Base-by-base conservation (phyloP, 2,797 vertebrate species). In the Tenualosa ilisha region DNA sequence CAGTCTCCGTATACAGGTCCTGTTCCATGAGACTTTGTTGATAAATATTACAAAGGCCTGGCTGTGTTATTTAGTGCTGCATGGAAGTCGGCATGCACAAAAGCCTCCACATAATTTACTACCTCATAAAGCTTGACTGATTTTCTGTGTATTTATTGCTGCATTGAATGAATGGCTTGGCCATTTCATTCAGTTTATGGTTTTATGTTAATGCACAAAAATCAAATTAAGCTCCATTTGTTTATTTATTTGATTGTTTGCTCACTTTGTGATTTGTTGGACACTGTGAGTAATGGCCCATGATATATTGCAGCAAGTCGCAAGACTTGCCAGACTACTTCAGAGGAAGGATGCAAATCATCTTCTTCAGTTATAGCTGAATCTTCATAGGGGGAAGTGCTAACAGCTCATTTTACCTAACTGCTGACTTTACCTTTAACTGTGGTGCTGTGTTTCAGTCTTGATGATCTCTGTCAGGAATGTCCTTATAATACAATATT, bases 201-300 rank as follows among this genome's bases (percentile, higher is more conserved):
- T 86, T 87, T 84, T 88, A 84, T 88, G 83, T 87, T 87, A 89
- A 88, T 89, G 79, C 54, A 24, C 3, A 75, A 56, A 84, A 83
- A 85, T 86, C 81, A 79, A 85, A 86, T 87, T 85, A 87, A 82
- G 81, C 81, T 88, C 54, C 68, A 85, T 89, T 85, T 84, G 82
- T 87, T 86, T 88, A 90, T 89, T 89, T 87, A 86, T 88, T 89
- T 89, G 83, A 79, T 86, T 89, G 85, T 82, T 86, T 83, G 65
- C 86, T 87, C 51, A 86, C 83, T 86, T 63, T 83, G 68, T 79
- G 85, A 90, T 88, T 86, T 86, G 81, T 82, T 82, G 83, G 86
- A 51, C 85, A 53, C 56, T 75, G 46, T 37, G 51, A 82, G 24
- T 85, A 84, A 84, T 82, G 51, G 56, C 11, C 7, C 26, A 9